These are phyloP conservation scores for Astur gentilis DNA, from an alignment of 2,113 vertebrate genomes.

Conservation along the genomic window DNA sequence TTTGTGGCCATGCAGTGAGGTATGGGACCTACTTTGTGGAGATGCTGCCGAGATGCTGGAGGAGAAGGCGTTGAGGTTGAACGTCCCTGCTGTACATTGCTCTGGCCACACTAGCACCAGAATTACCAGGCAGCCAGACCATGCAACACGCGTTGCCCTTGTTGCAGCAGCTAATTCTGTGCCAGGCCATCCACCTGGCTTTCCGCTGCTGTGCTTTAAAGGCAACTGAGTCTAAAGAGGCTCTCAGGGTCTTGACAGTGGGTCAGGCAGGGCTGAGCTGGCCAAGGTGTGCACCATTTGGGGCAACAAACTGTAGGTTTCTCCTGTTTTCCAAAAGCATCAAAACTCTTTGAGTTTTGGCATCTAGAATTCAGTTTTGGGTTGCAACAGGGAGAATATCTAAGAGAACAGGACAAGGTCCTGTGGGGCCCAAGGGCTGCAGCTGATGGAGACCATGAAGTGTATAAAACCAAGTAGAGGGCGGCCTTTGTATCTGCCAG, in stretches of 20 bases:
- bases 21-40: background rate
- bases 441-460: background rate
- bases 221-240: background rate
- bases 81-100: background rate
- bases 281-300: background rate
- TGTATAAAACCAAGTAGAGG: background rate
- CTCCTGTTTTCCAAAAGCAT: background rate
- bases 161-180: background rate
- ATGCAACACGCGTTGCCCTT: fast-evolving
- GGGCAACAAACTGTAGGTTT: background rate
- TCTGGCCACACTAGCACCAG: background rate
- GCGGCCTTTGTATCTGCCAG: background rate
- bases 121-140: background rate
- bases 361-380: background rate
- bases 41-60: background rate
- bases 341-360: background rate
- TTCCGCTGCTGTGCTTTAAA: background rate
- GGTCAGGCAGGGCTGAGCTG: background rate
- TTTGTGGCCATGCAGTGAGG: background rate
- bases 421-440: background rate
- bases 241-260: background rate
- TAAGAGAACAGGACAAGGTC: background rate
- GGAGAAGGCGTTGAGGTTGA: background rate
- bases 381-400: background rate
- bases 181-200: background rate